Base-by-base conservation (phyloP, 1,140 invertebrate genomes). In the Scaptodrosophila lebanonensis region DNA sequence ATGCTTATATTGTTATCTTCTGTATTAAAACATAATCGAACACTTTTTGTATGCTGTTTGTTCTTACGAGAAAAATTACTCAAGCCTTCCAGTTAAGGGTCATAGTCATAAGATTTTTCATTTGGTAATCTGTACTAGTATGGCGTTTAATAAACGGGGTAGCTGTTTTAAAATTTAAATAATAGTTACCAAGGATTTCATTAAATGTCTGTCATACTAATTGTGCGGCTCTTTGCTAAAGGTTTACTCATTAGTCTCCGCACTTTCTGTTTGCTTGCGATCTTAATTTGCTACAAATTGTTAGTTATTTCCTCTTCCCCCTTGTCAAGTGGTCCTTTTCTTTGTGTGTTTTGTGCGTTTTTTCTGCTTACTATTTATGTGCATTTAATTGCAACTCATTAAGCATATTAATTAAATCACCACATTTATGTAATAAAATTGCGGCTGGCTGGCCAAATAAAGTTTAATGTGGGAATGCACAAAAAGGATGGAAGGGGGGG, bases 371-470 rank as follows among this genome's bases (percentile, higher is more conserved):
- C 49, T 67, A 57, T 72, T 64, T 64, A 54, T 64, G 65, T 50
- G 64, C 44, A 53, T 75, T 75, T 75, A 75, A 75, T 75, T 75
- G 70, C 65, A 75, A 66, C 70, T 75, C 70, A 75, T 75, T 75
- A 75, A 69, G 70, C 70, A 75, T 75, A 75, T 75, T 75, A 75
- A 75, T 75, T 75, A 75, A 75, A 75, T 75, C 51, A 67, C 70
- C 70, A 75, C 70, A 75, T 75, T 75, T 75, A 75, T 75, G 65
- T 60, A 75, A 75, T 75, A 75, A 75, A 60, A 25, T 54, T 69
- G 33, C 38, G 51, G 63, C 43, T 36, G 2, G 3, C 22, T 25
- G 8, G 22, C 3, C 3, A 25, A 25, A 25, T 4, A 47, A 20
- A 6, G 18, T 30, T 11, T 32, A 33, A 22, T 27, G 7, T 4